A percentile compares a stretch with the other conserved stretches of the same genome.
phyloP scores from a whole-genome alignment of 2,888 invertebrate genomes.

The Platerodrilus igneus region DNA sequence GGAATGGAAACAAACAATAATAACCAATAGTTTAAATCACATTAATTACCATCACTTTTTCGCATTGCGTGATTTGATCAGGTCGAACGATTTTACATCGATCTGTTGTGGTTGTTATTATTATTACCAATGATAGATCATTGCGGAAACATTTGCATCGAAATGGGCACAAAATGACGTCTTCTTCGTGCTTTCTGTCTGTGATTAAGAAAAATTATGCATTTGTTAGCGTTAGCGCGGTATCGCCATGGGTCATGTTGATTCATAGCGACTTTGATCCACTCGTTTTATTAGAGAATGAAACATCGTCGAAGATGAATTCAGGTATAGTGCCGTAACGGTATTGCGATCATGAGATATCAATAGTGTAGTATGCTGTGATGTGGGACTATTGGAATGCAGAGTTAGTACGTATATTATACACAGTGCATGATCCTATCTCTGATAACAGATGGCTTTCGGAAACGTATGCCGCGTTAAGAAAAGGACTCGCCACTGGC shows the following conservation, averaged over 20 bases:
- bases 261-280: slow-evolving; percentile 33
- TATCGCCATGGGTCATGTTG: too few relatives aligned
- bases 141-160: slow-evolving; percentile 24
- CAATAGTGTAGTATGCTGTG: slow-evolving; percentile 32
- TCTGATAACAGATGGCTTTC: slow-evolving; percentile 39
- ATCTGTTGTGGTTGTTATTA: too few relatives aligned
- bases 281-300: slow-evolving; percentile 26
- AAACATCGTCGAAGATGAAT: slow-evolving; percentile 34
- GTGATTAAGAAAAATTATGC: slow-evolving; percentile 30
- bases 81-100: too few relatives aligned
- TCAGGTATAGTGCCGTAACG: slow-evolving; percentile 36
- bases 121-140: slow-evolving; percentile 28
- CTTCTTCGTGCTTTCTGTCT: slow-evolving; percentile 33
- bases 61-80: too few relatives aligned
- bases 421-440: slow-evolving; percentile 38
- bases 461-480: slow-evolving; percentile 33
- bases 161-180: slow-evolving; percentile 25
- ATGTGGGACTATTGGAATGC: slow-evolving; percentile 33
- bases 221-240: slow-evolving; percentile 31
- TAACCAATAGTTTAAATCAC: too few relatives aligned
- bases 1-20: too few relatives aligned
- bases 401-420: slow-evolving; percentile 34
- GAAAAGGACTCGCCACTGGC: slow-evolving; percentile 30
- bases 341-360: slow-evolving; percentile 38
- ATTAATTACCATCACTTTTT: too few relatives aligned